phyloP scores from a whole-genome alignment of 2,888 invertebrate species.

The Caenorhabditis wallacei region DNA sequence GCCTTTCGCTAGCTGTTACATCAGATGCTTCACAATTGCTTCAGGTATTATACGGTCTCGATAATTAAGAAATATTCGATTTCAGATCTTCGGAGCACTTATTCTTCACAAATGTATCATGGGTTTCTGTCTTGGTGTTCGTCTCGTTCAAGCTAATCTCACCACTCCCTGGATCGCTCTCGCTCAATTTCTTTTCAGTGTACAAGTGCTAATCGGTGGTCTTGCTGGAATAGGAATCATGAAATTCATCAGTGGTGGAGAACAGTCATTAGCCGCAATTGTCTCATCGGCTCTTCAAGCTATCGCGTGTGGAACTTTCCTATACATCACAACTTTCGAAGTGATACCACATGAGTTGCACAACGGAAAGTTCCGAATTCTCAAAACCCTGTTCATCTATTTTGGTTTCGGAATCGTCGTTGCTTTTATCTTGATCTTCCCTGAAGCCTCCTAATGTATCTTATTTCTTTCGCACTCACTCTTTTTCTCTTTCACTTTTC shows the following conservation, averaged over 20 bases:
- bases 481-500: not conserved
- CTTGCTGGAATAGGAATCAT: constrained; percentile 86
- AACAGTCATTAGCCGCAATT: constrained; percentile 81
- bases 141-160: constrained; percentile 78
- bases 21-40: constrained; percentile 78
- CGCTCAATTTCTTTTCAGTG: constrained; percentile 62
- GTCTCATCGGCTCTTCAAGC: constrained; percentile 85
- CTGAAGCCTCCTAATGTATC: constrained; percentile 40
- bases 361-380: constrained; percentile 71
- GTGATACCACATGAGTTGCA: constrained; percentile 87
- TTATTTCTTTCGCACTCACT: no score
- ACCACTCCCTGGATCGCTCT: constrained; percentile 62
- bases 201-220: constrained; percentile 86
- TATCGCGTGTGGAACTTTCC: constrained; percentile 92
- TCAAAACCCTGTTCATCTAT: constrained; percentile 77
- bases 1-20: constrained; percentile 86
- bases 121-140: constrained; percentile 86
- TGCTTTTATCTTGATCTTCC: not conserved
- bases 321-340: constrained; percentile 98
- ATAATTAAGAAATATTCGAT: not conserved
- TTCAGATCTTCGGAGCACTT: constrained; percentile 86
- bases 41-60: constrained; percentile 67
- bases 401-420: constrained; percentile 78
- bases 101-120: constrained; percentile 86
- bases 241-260: constrained; percentile 85